Evolutionary conservation across 2,797 vertebrate genomes (phyloP).

Genomic region (Melopsittacus undulatus): DNA sequence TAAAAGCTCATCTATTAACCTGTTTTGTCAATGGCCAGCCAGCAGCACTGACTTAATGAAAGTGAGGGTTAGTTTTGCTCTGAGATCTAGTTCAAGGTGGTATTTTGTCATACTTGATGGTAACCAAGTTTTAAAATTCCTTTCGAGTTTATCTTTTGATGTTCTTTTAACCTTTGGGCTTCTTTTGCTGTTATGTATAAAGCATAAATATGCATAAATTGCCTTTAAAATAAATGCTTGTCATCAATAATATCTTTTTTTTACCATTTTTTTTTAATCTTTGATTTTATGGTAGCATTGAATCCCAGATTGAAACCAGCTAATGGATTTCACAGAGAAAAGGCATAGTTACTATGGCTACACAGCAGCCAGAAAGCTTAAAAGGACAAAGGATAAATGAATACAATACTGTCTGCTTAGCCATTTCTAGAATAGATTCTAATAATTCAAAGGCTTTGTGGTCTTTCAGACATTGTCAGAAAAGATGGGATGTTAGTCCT

Average conservation of each 20-base stretch:
- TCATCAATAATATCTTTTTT: slow-evolving; percentile 13
- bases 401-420: slow-evolving; percentile 37
- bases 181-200: neutral
- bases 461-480: neutral
- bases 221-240: slow-evolving; percentile 1
- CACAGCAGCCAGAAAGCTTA: slow-evolving; percentile 69
- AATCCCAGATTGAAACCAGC: slow-evolving; percentile 52
- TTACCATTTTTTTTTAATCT: slow-evolving; percentile 40
- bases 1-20: neutral
- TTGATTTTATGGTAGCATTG: slow-evolving; percentile 60
- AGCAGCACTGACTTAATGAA: neutral
- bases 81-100: neutral
- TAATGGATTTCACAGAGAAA: slow-evolving; percentile 69
- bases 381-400: slow-evolving; percentile 75
- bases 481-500: neutral
- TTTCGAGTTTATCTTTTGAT: slow-evolving; percentile 12
- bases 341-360: slow-evolving; percentile 75
- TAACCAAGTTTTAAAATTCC: neutral
- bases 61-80: neutral
- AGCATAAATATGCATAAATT: neutral
- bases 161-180: slow-evolving; percentile 1
- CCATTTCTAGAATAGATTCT: slow-evolving; percentile 58
- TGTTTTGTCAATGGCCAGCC: neutral
- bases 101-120: neutral
- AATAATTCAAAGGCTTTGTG: slow-evolving; percentile 48